These are phyloP conservation scores for Yoshiicerus persimilis DNA, from an alignment of 1,140 invertebrate species.

Conservation along the genomic window DNA sequence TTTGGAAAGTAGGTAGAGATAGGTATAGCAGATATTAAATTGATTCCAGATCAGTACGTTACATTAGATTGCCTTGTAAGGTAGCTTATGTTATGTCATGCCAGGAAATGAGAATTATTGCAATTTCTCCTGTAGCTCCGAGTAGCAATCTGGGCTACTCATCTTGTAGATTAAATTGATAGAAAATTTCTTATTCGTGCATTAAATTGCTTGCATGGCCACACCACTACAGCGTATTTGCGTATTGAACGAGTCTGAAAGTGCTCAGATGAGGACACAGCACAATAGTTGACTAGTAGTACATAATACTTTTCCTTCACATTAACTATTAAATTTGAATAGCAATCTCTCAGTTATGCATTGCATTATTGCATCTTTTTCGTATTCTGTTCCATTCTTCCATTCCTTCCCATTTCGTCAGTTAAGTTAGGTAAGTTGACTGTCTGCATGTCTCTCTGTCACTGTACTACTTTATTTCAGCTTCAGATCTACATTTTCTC, in stretches of 20 bases:
- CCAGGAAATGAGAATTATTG: background rate
- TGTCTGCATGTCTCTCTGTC: conserved; percentile 10
- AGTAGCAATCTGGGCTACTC: background rate
- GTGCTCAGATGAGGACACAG: background rate
- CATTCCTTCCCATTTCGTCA: background rate
- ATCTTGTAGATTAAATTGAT: background rate
- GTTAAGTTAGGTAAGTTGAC: background rate
- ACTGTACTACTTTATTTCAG: background rate
- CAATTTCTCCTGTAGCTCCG: background rate
- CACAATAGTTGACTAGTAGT: background rate
- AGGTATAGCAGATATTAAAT: background rate
- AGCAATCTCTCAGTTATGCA: background rate
- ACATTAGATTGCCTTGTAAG: background rate
- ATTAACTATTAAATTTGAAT: background rate
- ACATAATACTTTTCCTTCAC: background rate
- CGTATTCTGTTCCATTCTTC: conserved; percentile 7
- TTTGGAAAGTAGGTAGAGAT: background rate
- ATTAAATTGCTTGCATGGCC: background rate
- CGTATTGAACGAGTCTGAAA: too few species aligned
- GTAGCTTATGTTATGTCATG: background rate
- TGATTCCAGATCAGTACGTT: background rate
- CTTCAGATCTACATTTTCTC: background rate
- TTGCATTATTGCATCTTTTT: conserved; percentile 13
- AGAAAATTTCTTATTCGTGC: background rate
- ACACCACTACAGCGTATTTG: background rate